Conservation (phyloP, 1,140 invertebrate species). For the Temnothorax curvispinosus region DNA sequence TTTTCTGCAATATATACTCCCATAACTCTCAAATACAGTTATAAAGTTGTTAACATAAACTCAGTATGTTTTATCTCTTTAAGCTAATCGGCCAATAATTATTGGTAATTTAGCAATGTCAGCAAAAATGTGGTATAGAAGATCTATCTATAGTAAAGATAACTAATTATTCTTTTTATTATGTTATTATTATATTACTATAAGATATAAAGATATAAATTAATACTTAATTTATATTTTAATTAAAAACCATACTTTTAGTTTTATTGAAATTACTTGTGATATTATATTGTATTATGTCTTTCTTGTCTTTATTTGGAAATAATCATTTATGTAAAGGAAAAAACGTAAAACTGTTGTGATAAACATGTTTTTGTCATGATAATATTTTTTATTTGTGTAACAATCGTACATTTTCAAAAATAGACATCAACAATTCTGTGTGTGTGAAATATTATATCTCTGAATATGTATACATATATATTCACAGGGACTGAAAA, state of each 20-base stretch:
- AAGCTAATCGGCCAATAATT: not conserved
- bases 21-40: not conserved
- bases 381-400: constrained; percentile 29
- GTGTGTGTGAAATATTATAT: not conserved
- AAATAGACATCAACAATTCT: constrained; percentile 35
- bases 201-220: not conserved
- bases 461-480: not conserved
- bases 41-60: not conserved
- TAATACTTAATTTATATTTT: not conserved
- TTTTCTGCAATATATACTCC: not conserved
- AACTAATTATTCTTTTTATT: not conserved
- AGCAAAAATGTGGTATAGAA: not conserved
- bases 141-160: not conserved
- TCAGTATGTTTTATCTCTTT: not conserved
- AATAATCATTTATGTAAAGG: not conserved
- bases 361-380: not conserved
- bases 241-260: not conserved
- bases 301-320: not conserved
- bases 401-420: constrained; percentile 38
- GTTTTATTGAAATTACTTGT: too few species aligned
- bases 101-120: not conserved
- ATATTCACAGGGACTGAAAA: not conserved
- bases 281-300: not conserved
- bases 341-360: not conserved
- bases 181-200: not conserved